phyloP scores from a whole-genome alignment of 2,888 invertebrate genomes.

The Eremobia ochroleuca region DNA sequence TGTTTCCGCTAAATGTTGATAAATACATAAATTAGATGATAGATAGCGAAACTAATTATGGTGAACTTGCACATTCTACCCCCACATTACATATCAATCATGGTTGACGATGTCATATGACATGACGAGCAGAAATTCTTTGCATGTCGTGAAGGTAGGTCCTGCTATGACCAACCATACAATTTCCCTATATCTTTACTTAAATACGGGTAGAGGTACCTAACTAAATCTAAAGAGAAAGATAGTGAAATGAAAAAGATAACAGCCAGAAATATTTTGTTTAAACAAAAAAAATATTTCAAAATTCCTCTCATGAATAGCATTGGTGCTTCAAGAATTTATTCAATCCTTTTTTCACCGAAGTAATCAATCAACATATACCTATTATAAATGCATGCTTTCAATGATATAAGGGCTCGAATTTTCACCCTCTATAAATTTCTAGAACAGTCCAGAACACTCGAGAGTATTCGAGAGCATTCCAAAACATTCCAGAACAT shows the following conservation, averaged over 20 bases:
- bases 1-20: background rate
- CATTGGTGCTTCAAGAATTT: background rate
- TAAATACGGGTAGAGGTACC: background rate
- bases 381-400: no score
- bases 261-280: background rate
- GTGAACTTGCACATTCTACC: slow-evolving; percentile 62
- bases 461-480: no score
- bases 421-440: no score
- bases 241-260: background rate
- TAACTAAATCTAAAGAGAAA: background rate
- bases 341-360: slow-evolving; percentile 1
- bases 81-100: slow-evolving; percentile 61
- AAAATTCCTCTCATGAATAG: background rate
- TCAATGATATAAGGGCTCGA: no score
- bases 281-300: background rate
- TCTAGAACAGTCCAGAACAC: no score
- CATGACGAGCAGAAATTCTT: slow-evolving; percentile 48
- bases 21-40: slow-evolving; percentile 3
- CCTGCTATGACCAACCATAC: slow-evolving; percentile 5
- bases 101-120: slow-evolving; percentile 33
- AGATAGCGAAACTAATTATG: slow-evolving; percentile 45
- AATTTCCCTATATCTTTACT: background rate
- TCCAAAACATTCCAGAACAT: no score
- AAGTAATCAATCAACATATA: no score
- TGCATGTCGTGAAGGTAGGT: slow-evolving; percentile 34